phyloP scores from a whole-genome alignment of 2,888 invertebrate genomes.

The Lycaena phlaeas region DNA sequence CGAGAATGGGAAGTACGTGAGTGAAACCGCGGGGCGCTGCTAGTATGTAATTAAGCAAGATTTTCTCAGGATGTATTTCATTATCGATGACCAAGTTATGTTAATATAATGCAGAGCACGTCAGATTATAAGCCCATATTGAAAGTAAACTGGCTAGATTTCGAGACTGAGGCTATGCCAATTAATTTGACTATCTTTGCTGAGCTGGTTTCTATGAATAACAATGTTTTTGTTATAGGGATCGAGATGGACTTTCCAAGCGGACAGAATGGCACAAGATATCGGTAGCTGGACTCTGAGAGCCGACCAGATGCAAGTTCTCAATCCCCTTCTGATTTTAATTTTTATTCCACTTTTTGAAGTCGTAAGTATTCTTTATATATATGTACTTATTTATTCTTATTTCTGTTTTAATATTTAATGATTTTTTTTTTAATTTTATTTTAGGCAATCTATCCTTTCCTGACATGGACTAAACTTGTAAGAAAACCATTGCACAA shows the following conservation, averaged over 20 bases:
- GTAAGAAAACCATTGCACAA: constrained; percentile 87
- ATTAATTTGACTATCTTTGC: too few relatives aligned
- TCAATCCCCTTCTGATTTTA: constrained; percentile 90
- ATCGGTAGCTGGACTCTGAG: constrained; percentile 82
- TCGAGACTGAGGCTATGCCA: too few relatives aligned
- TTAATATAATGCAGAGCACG: too few relatives aligned
- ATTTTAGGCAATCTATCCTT: constrained; percentile 81
- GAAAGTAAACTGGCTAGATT: too few relatives aligned
- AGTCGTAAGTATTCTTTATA: constrained; percentile 47
- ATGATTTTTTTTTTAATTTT: background rate
- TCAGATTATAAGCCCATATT: too few relatives aligned
- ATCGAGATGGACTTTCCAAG: constrained; percentile 94
- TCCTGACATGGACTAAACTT: constrained; percentile 78
- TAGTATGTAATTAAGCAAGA: too few relatives aligned
- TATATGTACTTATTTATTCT: constrained; percentile 1
- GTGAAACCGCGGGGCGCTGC: too few relatives aligned
- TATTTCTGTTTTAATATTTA: background rate
- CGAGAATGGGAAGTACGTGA: too few relatives aligned
- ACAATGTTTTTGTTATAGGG: constrained; percentile 69
- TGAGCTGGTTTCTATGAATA: too few relatives aligned
- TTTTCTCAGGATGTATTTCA: too few relatives aligned
- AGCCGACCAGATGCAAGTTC: constrained; percentile 96
- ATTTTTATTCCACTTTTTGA: constrained; percentile 89
- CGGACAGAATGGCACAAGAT: constrained; percentile 88
- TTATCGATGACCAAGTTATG: too few relatives aligned